A percentile compares a stretch with the other conserved stretches of the same genome.
phyloP scores from a whole-genome alignment of 2,113 vertebrate genomes.

The Asarcornis scutulata region DNA sequence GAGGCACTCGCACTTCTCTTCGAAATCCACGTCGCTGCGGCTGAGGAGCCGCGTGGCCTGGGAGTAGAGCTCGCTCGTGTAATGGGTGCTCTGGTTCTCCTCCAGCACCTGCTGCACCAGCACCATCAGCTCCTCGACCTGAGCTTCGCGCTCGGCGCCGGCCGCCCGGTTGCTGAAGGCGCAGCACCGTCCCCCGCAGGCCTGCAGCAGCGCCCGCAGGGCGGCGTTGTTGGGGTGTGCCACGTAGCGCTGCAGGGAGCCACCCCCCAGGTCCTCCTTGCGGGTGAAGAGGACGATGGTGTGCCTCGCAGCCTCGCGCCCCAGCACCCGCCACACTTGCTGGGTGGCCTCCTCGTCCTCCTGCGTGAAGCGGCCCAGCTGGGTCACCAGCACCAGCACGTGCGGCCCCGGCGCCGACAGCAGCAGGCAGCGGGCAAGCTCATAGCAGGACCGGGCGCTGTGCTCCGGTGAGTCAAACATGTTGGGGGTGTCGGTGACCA shows the following conservation, averaged over 20 bases:
- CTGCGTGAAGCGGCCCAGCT: neutral
- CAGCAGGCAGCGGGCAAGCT: conserved; percentile 65
- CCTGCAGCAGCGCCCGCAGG: neutral
- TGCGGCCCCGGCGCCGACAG: conserved; percentile 78
- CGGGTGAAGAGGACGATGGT: conserved; percentile 9
- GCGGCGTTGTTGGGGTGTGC: neutral
- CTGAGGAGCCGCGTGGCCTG: neutral
- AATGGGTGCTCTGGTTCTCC: accelerated
- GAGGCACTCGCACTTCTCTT: neutral
- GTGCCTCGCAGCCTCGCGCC: neutral
- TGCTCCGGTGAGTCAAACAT: conserved; percentile 71
- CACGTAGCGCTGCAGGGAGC: neutral
- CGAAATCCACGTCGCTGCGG: neutral
- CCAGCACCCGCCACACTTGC: neutral
- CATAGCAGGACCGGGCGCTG: conserved; percentile 48
- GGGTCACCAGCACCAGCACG: neutral
- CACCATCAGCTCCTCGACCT: neutral
- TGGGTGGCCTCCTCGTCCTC: neutral
- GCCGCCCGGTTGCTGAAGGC: conserved; percentile 35
- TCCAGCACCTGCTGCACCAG: neutral
- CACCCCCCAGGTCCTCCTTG: neutral
- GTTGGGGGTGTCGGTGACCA: conserved; percentile 78
- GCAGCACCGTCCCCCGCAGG: neutral
- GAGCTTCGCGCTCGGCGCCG: neutral
- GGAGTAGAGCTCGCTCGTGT: neutral